A percentile compares a stretch with the other conserved stretches of the same genome.
phyloP scores from a whole-genome alignment of 1,140 invertebrate genomes.

The Himalopsyche phryganea region DNA sequence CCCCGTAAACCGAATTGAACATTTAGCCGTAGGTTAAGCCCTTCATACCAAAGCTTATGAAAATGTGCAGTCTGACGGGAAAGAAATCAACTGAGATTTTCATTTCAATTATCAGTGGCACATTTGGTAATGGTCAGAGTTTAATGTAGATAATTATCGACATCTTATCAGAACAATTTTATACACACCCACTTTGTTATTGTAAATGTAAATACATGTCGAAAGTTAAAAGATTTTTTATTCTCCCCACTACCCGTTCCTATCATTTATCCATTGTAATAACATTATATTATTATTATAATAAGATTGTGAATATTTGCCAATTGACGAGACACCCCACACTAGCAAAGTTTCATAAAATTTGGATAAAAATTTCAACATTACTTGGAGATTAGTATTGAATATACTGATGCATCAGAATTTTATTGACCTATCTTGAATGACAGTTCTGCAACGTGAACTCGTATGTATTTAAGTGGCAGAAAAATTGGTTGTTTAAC shows the following conservation, averaged over 20 bases:
- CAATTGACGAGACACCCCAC: no score
- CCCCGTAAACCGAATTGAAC: slow-evolving; percentile 22
- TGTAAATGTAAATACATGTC: slow-evolving; percentile 58
- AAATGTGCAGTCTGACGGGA: slow-evolving; percentile 29
- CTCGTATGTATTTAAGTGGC: no score
- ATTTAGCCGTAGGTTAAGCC: slow-evolving; percentile 34
- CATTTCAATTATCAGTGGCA: slow-evolving; percentile 31
- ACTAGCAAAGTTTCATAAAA: no score
- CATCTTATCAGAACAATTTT: slow-evolving; percentile 41
- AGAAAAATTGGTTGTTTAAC: no score
- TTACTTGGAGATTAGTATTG: no score
- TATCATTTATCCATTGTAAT: background rate
- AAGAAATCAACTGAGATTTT: slow-evolving; percentile 22
- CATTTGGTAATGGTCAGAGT: slow-evolving; percentile 34
- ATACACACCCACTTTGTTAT: slow-evolving; percentile 57
- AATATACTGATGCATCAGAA: no score
- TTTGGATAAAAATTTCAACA: no score
- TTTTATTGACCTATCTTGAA: no score
- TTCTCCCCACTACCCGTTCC: background rate
- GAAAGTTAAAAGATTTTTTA: slow-evolving; percentile 41
- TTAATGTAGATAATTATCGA: slow-evolving; percentile 34
- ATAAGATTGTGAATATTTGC: no score
- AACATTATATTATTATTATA: no score
- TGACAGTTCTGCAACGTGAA: no score
- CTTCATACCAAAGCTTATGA: slow-evolving; percentile 34